Base-by-base conservation (phyloP, 2,797 vertebrate genomes). In the Zonotrichia albicollis region DNA sequence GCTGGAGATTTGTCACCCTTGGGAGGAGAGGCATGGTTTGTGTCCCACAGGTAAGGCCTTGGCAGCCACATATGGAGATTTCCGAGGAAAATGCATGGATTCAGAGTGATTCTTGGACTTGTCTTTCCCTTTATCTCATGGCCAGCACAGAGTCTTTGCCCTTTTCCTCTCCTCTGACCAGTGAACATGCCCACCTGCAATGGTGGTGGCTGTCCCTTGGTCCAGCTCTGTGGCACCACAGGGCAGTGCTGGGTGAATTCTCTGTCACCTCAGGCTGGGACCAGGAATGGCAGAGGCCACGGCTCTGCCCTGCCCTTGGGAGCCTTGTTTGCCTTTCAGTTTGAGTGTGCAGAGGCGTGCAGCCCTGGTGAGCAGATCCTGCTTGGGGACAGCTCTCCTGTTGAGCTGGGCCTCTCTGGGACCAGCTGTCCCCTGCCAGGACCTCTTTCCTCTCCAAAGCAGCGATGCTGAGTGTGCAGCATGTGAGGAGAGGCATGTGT, bases 381-480 rank as follows among this genome's bases (percentile, higher is more conserved):
- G n/a, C 18, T 43, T 16, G 1, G 67, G 54, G 42, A 34, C 30
- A 27, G 58, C 6, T 60, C 14, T 74, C 13, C 42, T 22, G 8
- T 1, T 15, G 29, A 73, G 32, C 26, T 5, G 32, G 9, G 5
- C 10, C 3, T 48, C 51, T 11, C 36, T 42, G 23, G 16, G 4
- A 23, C 21, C 27, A 14, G 13, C 48, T 50, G 30, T 74, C 21
- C 48, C 43, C 53, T 11, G 1, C 6, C 27, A 64, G 62, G 88
- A 48, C 9, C 36, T 9, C 32, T 51, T 6, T 2, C 18, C 10
- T 40, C 38, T 27, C 32, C 34, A 42, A 6, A 19, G 1, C 29
- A 16, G 40, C 0, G 0, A 10, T 23, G 61, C 16, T 32, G 65
- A 29, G n/a, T 50, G 19, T 11, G 55, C 40, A 34, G 27, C 0